A percentile compares a stretch with the other conserved stretches of the same genome.
These are phyloP conservation scores for Brachionus rotundiformis DNA, from an alignment of 1,140 invertebrate species.

Conservation along the genomic window DNA sequence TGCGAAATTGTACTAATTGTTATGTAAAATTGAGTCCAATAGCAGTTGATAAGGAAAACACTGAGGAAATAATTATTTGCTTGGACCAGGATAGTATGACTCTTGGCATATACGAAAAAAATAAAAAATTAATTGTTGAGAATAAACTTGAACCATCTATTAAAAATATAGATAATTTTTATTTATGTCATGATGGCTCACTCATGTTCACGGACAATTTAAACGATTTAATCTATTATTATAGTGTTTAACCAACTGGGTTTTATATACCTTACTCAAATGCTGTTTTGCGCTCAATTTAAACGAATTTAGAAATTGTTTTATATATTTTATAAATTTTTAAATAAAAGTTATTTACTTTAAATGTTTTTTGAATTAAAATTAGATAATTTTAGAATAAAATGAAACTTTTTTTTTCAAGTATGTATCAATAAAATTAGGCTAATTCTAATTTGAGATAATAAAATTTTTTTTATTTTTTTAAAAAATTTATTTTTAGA, in stretches of 20 bases:
- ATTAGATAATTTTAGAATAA: too few relatives aligned
- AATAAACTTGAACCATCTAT: background rate
- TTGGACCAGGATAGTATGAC: background rate
- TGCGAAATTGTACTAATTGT: background rate
- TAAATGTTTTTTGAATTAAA: background rate
- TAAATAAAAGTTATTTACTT: background rate
- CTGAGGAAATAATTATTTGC: background rate
- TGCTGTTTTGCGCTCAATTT: background rate
- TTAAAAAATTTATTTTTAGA: too few relatives aligned
- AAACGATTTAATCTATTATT: conserved; percentile 25
- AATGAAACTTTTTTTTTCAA: too few relatives aligned
- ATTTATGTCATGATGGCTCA: background rate
- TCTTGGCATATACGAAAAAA: background rate
- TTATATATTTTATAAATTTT: background rate
- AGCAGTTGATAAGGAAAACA: background rate
- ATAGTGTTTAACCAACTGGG: background rate
- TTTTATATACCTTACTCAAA: background rate
- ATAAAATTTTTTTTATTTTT: too few relatives aligned
- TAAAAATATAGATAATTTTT: conserved; percentile 31
- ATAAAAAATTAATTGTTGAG: conserved; percentile 1
- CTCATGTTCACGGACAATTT: conserved; percentile 3
- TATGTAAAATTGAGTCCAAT: background rate
- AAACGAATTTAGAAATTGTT: background rate
- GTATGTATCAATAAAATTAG: too few relatives aligned
- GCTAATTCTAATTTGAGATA: too few relatives aligned